Conservation (phyloP, 2,113 vertebrate genomes). For the Condylura cristata region DNA sequence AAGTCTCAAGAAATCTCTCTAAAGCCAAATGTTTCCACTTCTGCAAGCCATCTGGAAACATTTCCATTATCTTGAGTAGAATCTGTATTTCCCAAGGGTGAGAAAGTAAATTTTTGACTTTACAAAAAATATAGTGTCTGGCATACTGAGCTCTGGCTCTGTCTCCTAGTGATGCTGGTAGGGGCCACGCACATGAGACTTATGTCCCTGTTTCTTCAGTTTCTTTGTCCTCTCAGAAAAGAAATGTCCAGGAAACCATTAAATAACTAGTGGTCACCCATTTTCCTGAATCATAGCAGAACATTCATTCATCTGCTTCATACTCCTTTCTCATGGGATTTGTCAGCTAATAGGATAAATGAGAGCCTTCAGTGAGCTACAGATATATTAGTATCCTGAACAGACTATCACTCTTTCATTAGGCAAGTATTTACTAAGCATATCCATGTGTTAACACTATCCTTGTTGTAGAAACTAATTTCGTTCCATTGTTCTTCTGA, state of each 20-base stretch:
- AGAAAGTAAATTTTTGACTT: not conserved
- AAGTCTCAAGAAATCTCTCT: not conserved
- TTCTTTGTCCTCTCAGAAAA: not conserved
- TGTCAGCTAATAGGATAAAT: not conserved
- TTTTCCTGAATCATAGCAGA: not conserved
- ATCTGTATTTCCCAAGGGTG: not conserved
- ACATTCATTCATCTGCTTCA: fast-evolving
- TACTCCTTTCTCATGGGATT: not conserved
- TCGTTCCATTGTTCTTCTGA: not conserved
- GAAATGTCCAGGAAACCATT: not conserved
- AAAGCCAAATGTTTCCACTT: constrained; percentile 17
- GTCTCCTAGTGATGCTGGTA: not conserved
- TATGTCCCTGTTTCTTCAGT: not conserved
- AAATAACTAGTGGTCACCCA: not conserved
- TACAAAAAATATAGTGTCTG: not conserved
- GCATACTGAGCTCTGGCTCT: not conserved
- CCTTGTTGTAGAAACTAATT: not conserved
- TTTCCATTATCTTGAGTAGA: not conserved
- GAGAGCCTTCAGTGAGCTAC: not conserved
- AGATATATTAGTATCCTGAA: not conserved
- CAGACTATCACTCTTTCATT: not conserved
- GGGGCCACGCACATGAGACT: not conserved
- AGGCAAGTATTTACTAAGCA: not conserved
- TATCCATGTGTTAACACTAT: not conserved
- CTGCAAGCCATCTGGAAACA: not conserved